Evolutionary conservation across 2,797 vertebrate species (phyloP).

Genomic region (Syncerus caffer): DNA sequence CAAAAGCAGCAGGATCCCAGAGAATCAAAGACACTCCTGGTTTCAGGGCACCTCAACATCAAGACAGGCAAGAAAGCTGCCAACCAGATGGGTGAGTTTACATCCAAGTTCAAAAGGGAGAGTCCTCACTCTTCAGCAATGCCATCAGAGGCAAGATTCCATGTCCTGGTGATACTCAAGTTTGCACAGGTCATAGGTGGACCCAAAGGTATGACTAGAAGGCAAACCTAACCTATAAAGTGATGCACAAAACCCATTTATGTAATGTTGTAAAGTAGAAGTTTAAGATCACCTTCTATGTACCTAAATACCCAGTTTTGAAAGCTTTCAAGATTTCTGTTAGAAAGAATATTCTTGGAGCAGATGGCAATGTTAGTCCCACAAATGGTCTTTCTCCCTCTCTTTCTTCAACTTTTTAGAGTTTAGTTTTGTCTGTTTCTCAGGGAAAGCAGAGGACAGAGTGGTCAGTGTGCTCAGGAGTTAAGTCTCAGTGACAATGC

Average conservation of each 20-base stretch:
- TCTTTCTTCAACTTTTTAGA: not conserved
- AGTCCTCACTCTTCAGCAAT: not conserved
- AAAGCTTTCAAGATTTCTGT: not conserved
- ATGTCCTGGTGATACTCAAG: not conserved
- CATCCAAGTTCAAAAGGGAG: not conserved
- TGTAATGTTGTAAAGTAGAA: not conserved
- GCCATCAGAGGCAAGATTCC: not conserved
- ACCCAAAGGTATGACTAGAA: not conserved
- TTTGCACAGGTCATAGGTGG: not conserved
- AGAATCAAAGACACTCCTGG: not conserved
- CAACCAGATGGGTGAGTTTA: not conserved
- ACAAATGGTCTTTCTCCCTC: not conserved
- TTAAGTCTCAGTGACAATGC: not conserved
- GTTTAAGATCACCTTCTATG: not conserved
- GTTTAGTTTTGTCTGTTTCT: not conserved
- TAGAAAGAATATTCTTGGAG: not conserved
- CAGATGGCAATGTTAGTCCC: not conserved
- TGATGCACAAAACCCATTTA: not conserved
- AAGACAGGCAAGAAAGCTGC: not conserved
- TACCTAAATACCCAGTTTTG: not conserved
- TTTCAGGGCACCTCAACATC: not conserved
- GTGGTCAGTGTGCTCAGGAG: not conserved
- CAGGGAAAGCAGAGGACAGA: not conserved
- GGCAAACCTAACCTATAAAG: not conserved
- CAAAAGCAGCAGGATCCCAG: not conserved